These are phyloP conservation scores for Tetramorium alpestre DNA, from an alignment of 1,140 invertebrate species.

Conservation along the genomic window DNA sequence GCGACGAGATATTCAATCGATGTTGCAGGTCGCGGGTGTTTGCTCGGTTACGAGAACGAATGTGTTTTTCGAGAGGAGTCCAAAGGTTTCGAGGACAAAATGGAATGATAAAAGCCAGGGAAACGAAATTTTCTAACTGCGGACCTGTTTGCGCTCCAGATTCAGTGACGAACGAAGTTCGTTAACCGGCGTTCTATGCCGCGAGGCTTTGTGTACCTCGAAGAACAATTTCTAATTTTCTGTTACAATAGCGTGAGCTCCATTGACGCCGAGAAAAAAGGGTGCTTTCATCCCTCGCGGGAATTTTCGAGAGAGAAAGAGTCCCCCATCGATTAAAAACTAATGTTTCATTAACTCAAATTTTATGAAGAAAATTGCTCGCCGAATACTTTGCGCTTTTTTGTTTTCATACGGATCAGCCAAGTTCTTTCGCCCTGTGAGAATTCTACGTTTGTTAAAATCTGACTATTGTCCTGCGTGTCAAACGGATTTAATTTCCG, in stretches of 20 bases:
- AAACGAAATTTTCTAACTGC: slow-evolving; percentile 24
- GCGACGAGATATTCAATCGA: slow-evolving; percentile 23
- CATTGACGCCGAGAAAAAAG: slow-evolving; percentile 26
- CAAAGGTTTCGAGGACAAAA: slow-evolving; percentile 40
- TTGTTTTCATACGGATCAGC: background rate
- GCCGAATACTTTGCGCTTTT: background rate
- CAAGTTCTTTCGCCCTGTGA: background rate
- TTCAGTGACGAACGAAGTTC: slow-evolving; percentile 37
- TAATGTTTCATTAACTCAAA: slow-evolving; percentile 49
- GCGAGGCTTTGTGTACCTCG: slow-evolving; percentile 11
- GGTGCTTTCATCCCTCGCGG: background rate
- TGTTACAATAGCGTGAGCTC: slow-evolving; percentile 37
- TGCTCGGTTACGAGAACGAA: slow-evolving; percentile 30
- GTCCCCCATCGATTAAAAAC: slow-evolving; percentile 16
- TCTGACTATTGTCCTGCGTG: background rate
- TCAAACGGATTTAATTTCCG: slow-evolving; percentile 25
- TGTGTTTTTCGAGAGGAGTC: slow-evolving; percentile 44
- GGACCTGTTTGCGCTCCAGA: slow-evolving; percentile 47
- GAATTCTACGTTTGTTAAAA: slow-evolving; percentile 2
- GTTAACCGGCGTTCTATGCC: slow-evolving; percentile 46
- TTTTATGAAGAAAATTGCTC: slow-evolving; percentile 1
- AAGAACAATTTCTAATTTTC: slow-evolving; percentile 60
- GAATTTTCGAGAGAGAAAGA: slow-evolving; percentile 24
- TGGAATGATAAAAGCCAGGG: slow-evolving; percentile 41
- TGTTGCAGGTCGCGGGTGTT: slow-evolving; percentile 22